phyloP scores from a whole-genome alignment of 2,797 vertebrate species.

The Paedocypris micromegethes region DNA sequence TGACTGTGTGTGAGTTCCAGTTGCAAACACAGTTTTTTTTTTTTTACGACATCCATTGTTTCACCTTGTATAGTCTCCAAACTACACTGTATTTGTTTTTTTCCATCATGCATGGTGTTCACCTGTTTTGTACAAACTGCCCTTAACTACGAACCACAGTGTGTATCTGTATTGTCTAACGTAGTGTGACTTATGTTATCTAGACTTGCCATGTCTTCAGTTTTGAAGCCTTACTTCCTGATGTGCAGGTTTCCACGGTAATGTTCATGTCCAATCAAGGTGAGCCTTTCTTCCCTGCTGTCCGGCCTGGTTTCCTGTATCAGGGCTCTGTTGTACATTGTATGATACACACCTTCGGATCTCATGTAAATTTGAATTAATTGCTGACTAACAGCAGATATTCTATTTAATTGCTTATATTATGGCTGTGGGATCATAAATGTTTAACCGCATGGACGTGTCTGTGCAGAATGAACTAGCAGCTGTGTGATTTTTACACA shows the following conservation, averaged over 20 bases:
- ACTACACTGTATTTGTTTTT: conserved; percentile 62
- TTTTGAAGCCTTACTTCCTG: conserved; percentile 73
- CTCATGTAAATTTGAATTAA: conserved; percentile 93
- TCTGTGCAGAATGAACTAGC: conserved; percentile 93
- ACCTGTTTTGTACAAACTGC: conserved; percentile 55
- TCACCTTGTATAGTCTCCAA: conserved; percentile 53
- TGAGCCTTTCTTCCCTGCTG: conserved; percentile 70
- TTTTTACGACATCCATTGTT: conserved; percentile 41
- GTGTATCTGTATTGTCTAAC: conserved; percentile 54
- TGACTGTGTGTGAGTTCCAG: conserved; percentile 36
- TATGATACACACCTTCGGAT: conserved; percentile 88
- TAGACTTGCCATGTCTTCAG: conserved; percentile 42
- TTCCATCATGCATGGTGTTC: conserved; percentile 60
- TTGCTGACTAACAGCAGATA: conserved; percentile 92
- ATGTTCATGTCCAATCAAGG: conserved; percentile 61
- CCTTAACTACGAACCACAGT: conserved; percentile 59
- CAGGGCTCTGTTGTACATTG: conserved; percentile 83
- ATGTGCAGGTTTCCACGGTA: conserved; percentile 72
- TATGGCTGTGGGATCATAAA: conserved; percentile 90
- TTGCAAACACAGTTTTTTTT: conserved; percentile 39
- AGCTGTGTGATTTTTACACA: conserved; percentile 95
- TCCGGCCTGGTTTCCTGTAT: conserved; percentile 74
- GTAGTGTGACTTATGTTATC: conserved; percentile 48
- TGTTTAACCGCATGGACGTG: conserved; percentile 93
- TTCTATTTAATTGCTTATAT: conserved; percentile 91